A percentile compares a stretch with the other conserved stretches of the same genome.
Conservation (phyloP, 2,888 invertebrate species). For the Psylliodes chrysocephalus region DNA sequence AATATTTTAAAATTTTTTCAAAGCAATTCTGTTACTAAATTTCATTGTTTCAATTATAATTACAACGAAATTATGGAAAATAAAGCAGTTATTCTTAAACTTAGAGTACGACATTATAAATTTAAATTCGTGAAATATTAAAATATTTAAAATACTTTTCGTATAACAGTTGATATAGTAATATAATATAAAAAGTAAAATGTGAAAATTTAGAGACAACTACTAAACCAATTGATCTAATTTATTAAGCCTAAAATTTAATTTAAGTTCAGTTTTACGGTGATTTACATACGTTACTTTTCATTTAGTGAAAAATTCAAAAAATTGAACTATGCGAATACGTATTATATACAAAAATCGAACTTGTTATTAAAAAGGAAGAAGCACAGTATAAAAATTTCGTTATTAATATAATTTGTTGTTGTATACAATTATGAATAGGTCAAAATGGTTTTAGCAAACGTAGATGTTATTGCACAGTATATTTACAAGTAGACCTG, state of each 20-base stretch:
- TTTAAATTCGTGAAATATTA: slow-evolving; percentile 33
- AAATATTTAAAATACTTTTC: slow-evolving; percentile 42
- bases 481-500: background rate
- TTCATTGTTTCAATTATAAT: background rate
- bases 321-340: slow-evolving; percentile 37
- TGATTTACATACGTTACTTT: slow-evolving; percentile 13
- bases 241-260: slow-evolving; percentile 41
- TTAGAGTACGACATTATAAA: background rate
- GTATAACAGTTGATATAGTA: slow-evolving; percentile 44
- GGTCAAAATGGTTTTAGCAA: background rate
- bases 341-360: slow-evolving; percentile 41
- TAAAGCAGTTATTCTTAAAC: too few relatives aligned
- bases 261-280: slow-evolving; percentile 1
- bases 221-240: slow-evolving; percentile 47
- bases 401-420: slow-evolving; percentile 34
- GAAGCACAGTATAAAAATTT: slow-evolving; percentile 11
- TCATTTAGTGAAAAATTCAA: background rate
- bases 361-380: background rate
- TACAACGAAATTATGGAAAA: background rate
- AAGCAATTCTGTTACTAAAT: background rate
- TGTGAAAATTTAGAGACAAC: slow-evolving; percentile 46
- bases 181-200: slow-evolving; percentile 49
- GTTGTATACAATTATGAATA: slow-evolving; percentile 34
- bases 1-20: too few relatives aligned
- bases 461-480: slow-evolving; percentile 34